A percentile compares a stretch with the other conserved stretches of the same genome.
These are phyloP conservation scores for Ceratoteleas bidentatus DNA, from an alignment of 1,140 invertebrate species.

Conservation along the genomic window DNA sequence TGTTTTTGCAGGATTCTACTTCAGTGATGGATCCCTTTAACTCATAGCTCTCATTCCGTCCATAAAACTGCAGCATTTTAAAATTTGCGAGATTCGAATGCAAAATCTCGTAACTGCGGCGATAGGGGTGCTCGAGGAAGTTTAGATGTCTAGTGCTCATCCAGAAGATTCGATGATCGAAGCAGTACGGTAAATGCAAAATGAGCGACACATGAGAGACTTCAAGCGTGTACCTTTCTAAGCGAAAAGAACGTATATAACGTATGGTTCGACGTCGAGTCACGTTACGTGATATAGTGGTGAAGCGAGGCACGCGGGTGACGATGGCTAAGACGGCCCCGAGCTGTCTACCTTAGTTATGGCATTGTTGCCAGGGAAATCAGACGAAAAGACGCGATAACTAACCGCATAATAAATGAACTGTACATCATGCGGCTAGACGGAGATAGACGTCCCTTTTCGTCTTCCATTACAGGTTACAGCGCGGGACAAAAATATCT, in stretches of 20 bases:
- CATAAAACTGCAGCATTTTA: constrained; percentile 1
- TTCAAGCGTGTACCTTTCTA: constrained; percentile 50
- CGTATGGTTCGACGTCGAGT: constrained; percentile 75
- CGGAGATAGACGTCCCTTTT: constrained; percentile 69
- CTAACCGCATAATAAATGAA: constrained; percentile 82
- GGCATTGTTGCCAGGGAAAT: constrained; percentile 82
- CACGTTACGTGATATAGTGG: constrained; percentile 73
- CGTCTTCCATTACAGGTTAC: constrained; percentile 68
- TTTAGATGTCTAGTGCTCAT: constrained; percentile 42
- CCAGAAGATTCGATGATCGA: constrained; percentile 46
- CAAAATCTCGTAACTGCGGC: constrained; percentile 33
- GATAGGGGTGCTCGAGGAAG: constrained; percentile 33
- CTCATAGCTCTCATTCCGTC: not conserved
- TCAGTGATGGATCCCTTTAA: no score
- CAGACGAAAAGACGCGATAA: constrained; percentile 82
- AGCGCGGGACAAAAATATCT: constrained; percentile 59
- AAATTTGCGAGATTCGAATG: constrained; percentile 21
- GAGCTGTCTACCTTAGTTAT: constrained; percentile 73
- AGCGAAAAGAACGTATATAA: constrained; percentile 67
- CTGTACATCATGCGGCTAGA: constrained; percentile 74
- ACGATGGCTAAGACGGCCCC: constrained; percentile 64
- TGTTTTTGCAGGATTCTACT: no score
- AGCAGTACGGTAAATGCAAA: constrained; percentile 36
- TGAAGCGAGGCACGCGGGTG: constrained; percentile 70
- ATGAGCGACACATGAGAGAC: constrained; percentile 44